These are phyloP conservation scores for Sthenelais limicola DNA, from an alignment of 2,888 invertebrate genomes.

Conservation along the genomic window DNA sequence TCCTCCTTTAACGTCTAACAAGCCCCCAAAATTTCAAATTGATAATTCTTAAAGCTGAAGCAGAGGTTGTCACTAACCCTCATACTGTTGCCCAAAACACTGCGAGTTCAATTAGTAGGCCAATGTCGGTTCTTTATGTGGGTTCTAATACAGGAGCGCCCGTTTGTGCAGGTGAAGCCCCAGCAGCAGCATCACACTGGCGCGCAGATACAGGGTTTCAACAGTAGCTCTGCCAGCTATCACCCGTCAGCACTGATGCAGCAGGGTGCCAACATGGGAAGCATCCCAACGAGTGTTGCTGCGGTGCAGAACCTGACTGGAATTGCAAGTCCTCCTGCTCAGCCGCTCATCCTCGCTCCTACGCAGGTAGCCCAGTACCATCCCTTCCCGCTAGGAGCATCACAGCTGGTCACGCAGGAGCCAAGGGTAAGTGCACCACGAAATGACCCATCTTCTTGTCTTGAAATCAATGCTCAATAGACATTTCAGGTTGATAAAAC, in stretches of 20 bases:
- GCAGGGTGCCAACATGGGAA: conserved; percentile 39
- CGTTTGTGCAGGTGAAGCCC: conserved; percentile 48
- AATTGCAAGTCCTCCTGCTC: conserved; percentile 44
- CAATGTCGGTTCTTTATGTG: conserved; percentile 28
- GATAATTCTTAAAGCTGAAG: too few relatives aligned
- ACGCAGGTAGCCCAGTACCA: conserved; percentile 77
- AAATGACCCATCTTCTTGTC: too few relatives aligned
- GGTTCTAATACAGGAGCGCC: conserved; percentile 14
- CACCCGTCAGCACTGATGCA: conserved; percentile 69
- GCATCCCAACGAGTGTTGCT: conserved; percentile 44
- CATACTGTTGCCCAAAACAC: too few relatives aligned
- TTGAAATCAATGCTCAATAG: too few relatives aligned
- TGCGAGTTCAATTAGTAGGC: too few relatives aligned
- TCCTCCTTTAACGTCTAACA: too few relatives aligned
- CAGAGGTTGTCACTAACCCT: too few relatives aligned
- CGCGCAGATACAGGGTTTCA: background rate
- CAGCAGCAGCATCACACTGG: conserved; percentile 47
- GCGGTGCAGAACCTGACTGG: conserved; percentile 48
- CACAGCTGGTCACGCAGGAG: conserved; percentile 70
- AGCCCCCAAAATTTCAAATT: too few relatives aligned
- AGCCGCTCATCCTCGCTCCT: conserved; percentile 45
- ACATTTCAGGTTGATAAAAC: too few relatives aligned
- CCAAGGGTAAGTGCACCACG: conserved; percentile 65
- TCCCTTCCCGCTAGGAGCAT: conserved; percentile 81
- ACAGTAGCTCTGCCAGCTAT: conserved; percentile 85